Evolutionary conservation across 2,888 invertebrate genomes (phyloP).

Genomic region (Syrista parreyssii): DNA sequence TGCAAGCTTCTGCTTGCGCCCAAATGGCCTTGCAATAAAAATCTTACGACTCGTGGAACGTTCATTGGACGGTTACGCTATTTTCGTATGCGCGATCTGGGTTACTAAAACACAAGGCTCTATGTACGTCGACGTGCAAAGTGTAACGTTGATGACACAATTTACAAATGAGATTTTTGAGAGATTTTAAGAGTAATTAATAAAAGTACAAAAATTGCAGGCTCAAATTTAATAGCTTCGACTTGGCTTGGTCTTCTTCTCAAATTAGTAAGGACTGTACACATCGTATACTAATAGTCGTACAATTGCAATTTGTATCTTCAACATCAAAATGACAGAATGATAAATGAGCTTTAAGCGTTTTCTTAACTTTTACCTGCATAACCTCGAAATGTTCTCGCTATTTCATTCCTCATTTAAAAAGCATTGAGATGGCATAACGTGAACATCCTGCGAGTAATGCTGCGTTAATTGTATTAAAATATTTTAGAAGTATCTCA

Average conservation of each 20-base stretch:
- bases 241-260: neutral
- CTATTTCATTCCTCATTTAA: too few species aligned
- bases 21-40: constrained; percentile 3
- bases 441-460: too few species aligned
- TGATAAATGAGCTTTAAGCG: too few species aligned
- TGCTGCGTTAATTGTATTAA: too few species aligned
- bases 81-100: constrained; percentile 58
- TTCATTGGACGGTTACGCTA: constrained; percentile 49
- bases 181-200: neutral
- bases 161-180: neutral
- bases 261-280: neutral
- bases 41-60: constrained; percentile 1
- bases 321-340: neutral
- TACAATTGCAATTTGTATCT: neutral
- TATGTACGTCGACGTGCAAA: constrained; percentile 19
- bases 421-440: too few species aligned
- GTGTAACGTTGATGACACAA: neutral
- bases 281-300: neutral
- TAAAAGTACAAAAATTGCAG: neutral
- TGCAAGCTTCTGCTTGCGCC: neutral
- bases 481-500: too few species aligned
- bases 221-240: too few species aligned
- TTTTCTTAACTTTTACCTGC: too few species aligned
- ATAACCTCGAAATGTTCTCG: too few species aligned
- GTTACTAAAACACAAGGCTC: constrained; percentile 50